Evolutionary conservation across 2,888 invertebrate species (phyloP).

Genomic region (Graphium colonna): DNA sequence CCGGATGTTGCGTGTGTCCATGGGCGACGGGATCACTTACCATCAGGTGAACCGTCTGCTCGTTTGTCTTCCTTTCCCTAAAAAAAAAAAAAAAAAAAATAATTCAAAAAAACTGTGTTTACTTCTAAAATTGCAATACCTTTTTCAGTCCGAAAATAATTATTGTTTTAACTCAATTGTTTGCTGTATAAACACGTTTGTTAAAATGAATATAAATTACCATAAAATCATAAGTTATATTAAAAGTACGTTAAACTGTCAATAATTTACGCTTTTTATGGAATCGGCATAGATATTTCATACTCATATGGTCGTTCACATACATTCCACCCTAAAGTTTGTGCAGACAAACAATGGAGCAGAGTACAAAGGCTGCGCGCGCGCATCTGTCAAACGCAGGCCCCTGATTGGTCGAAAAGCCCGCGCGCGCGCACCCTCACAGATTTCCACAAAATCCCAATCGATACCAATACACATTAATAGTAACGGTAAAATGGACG

Average conservation of each 20-base stretch:
- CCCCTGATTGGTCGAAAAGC: constrained; percentile 48
- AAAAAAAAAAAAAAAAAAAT: background rate
- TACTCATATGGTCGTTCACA: constrained; percentile 61
- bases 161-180: too few relatives aligned
- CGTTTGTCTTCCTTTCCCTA: too few relatives aligned
- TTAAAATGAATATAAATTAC: too few relatives aligned
- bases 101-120: background rate
- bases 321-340: constrained; percentile 55
- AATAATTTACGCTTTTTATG: constrained; percentile 26
- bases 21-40: too few relatives aligned
- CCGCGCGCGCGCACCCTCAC: constrained; percentile 59
- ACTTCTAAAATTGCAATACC: background rate
- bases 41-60: too few relatives aligned
- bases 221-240: too few relatives aligned
- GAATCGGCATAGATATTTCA: constrained; percentile 39
- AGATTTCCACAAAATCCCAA: constrained; percentile 67
- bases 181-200: too few relatives aligned
- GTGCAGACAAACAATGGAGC: constrained; percentile 52
- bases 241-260: background rate
- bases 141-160: too few relatives aligned
- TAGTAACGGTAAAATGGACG: constrained; percentile 52
- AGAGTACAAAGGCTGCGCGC: constrained; percentile 56
- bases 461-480: constrained; percentile 53
- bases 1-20: background rate
- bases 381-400: constrained; percentile 63